These are phyloP conservation scores for Zosterops japonicus DNA, from an alignment of 2,113 vertebrate genomes.

Conservation along the genomic window DNA sequence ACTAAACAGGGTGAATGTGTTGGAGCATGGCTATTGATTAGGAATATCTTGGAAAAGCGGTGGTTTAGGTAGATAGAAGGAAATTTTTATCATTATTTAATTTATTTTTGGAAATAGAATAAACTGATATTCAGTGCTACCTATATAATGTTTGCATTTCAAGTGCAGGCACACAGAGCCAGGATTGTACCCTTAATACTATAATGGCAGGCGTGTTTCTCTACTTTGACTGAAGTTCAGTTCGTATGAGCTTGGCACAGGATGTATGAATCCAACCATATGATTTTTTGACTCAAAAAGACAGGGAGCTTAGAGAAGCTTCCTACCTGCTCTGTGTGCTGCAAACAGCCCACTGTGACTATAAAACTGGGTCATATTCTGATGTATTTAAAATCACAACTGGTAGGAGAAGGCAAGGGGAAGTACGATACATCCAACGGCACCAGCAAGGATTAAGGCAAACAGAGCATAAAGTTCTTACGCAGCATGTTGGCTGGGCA, in stretches of 20 bases:
- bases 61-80: background rate
- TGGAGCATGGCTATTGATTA: background rate
- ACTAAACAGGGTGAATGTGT: background rate
- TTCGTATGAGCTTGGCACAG: background rate
- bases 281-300: background rate
- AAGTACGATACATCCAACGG: background rate
- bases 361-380: background rate
- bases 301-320: background rate
- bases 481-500: slow-evolving; percentile 14
- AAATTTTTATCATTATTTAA: background rate
- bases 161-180: background rate
- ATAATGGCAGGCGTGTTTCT: background rate
- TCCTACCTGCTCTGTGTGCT: background rate
- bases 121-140: background rate
- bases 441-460: slow-evolving; percentile 24
- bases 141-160: background rate
- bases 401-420: background rate
- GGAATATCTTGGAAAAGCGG: background rate
- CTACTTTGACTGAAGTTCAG: background rate
- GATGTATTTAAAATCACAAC: background rate
- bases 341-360: accelerated
- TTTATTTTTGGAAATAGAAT: background rate
- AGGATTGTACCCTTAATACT: background rate
- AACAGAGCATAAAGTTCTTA: slow-evolving; percentile 52
- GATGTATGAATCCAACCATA: background rate